phyloP scores from a whole-genome alignment of 2,888 invertebrate species.

The Pheosia tremula region DNA sequence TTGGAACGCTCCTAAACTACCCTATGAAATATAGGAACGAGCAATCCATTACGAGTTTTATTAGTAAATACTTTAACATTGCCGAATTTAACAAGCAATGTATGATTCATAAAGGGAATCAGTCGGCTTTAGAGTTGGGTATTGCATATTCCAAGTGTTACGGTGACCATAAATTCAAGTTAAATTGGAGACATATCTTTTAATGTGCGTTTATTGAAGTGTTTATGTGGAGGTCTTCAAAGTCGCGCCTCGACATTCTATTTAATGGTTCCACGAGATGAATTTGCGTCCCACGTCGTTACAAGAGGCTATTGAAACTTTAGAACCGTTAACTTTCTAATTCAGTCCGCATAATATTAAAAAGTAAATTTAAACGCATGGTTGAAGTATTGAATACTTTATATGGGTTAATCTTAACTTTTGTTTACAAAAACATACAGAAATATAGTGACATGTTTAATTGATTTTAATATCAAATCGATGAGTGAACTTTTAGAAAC shows the following conservation, averaged over 20 bases:
- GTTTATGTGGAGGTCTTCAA: constrained; percentile 67
- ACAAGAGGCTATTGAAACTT: background rate
- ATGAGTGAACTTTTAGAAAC: no score
- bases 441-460: no score
- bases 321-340: background rate
- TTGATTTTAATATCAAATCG: no score
- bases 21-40: background rate
- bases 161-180: constrained; percentile 76
- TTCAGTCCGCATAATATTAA: background rate
- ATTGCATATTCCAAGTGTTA: constrained; percentile 55
- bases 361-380: background rate
- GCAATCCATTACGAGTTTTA: background rate
- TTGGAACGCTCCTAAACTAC: constrained; percentile 18
- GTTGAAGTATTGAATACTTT: no score
- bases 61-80: background rate
- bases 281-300: constrained; percentile 48
- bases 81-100: constrained; percentile 23
- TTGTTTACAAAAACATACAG: no score
- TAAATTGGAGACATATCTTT: constrained; percentile 80
- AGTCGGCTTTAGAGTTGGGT: constrained; percentile 16
- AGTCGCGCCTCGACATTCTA: constrained; percentile 49
- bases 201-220: constrained; percentile 79
- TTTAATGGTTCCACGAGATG: constrained; percentile 55
- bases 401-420: no score
- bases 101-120: constrained; percentile 10